These are phyloP conservation scores for Pungitius pungitius DNA, from an alignment of 2,113 vertebrate genomes.

Conservation along the genomic window DNA sequence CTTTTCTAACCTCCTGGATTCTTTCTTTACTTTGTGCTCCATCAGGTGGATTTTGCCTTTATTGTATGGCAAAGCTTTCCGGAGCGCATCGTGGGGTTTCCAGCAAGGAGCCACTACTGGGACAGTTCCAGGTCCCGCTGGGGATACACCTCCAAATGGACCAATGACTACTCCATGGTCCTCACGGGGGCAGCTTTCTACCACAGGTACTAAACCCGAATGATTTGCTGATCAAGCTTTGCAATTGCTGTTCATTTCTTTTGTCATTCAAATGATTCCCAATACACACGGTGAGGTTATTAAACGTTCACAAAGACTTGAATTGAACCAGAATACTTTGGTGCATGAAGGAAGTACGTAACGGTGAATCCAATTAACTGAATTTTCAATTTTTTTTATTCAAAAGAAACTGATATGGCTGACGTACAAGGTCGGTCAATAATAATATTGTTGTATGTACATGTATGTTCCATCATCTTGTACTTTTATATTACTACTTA, in stretches of 20 bases:
- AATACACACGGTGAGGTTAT: not conserved
- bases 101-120: slow-evolving; percentile 85
- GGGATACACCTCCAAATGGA: slow-evolving; percentile 87
- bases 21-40: slow-evolving; percentile 6
- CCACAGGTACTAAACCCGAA: slow-evolving; percentile 74
- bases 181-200: slow-evolving; percentile 85
- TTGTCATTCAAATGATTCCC: not conserved
- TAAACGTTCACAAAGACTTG: not conserved
- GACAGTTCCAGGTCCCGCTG: slow-evolving; percentile 78
- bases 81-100: slow-evolving; percentile 83
- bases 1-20: not conserved
- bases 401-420: no score
- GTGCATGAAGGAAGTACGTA: not conserved
- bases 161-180: slow-evolving; percentile 86
- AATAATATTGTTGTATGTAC: not conserved
- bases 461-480: not conserved
- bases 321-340: not conserved
- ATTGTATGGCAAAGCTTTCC: slow-evolving; percentile 84
- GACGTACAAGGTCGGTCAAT: not conserved
- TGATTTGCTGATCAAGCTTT: not conserved
- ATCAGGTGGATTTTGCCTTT: slow-evolving; percentile 84
- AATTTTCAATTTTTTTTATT: not conserved
- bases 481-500: slow-evolving; percentile 2
- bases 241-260: not conserved
- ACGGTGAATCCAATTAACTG: not conserved